These are phyloP conservation scores for Bovichtus diacanthus DNA, from an alignment of 2,797 vertebrate genomes.

Conservation along the genomic window DNA sequence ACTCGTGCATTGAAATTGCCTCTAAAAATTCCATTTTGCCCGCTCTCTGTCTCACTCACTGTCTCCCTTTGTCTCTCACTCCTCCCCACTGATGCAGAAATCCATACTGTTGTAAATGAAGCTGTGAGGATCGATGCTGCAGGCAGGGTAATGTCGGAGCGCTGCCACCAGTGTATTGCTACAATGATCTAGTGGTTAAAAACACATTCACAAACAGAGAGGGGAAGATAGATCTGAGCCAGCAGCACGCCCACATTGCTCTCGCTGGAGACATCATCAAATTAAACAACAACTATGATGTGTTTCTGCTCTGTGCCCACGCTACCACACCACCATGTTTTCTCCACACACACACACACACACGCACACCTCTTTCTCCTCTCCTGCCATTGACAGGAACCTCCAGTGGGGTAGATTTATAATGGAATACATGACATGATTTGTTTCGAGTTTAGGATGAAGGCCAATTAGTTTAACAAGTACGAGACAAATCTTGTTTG, in stretches of 20 bases:
- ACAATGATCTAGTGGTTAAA: conserved; percentile 85
- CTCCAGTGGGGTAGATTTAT: conserved; percentile 75
- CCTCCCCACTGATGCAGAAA: conserved; percentile 78
- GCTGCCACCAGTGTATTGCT: conserved; percentile 80
- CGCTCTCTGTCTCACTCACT: conserved; percentile 52
- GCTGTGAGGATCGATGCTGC: conserved; percentile 82
- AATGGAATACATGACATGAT: conserved; percentile 79
- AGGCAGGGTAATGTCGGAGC: conserved; percentile 76
- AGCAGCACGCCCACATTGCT: conserved; percentile 79
- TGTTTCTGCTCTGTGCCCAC: conserved; percentile 75
- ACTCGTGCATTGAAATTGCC: conserved; percentile 36
- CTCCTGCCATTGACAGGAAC: conserved; percentile 72
- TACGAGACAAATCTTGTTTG: conserved; percentile 78
- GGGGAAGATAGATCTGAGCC: conserved; percentile 76
- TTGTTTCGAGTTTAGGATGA: conserved; percentile 76
- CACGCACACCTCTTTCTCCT: conserved; percentile 26
- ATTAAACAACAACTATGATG: conserved; percentile 84
- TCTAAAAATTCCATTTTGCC: conserved; percentile 45
- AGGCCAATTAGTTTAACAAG: conserved; percentile 83
- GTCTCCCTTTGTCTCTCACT: conserved; percentile 62
- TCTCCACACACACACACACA: conserved; percentile 20
- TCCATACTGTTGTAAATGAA: conserved; percentile 84
- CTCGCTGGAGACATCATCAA: conserved; percentile 82
- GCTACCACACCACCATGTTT: conserved; percentile 52
- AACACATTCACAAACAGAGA: conserved; percentile 81